Base-by-base conservation (phyloP, 2,888 invertebrate genomes). In the Theodoxus fluviatilis region DNA sequence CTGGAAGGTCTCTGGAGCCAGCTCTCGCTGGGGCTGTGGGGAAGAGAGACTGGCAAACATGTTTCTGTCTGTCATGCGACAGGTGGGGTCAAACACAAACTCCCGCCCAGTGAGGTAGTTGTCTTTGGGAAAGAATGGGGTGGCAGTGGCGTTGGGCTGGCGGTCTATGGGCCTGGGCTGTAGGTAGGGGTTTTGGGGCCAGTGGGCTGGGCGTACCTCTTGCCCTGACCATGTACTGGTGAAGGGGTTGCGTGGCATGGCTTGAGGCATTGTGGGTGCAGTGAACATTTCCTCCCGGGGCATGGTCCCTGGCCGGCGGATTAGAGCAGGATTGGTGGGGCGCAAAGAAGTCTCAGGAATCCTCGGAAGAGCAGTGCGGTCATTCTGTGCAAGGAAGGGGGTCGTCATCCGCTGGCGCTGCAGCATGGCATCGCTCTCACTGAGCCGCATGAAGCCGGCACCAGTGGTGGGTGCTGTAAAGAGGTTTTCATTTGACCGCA, bases 41-140 rank as follows among this genome's bases (percentile, higher is more conserved):
- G 79, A 72, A 12, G 79, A 75, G 35, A 83, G 73, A 55, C 77
- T 78, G 31, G 81, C 77, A 57, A 83, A 83, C 80, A 83, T 81
- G 67, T 80, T 80, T 55, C 81, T 74, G 49, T 83, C 83, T 28
- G 82, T 73, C 47, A 79, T 74, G n/a, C 79, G 73, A 25, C 79
- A 72, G 3, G 81, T 78, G 18, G 81, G 79, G 70, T 83, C 82
- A 75, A 83, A 82, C 81, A 82, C 81, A 68, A 83, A 82, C 31
- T 83, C 83, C n/a, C 82, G 74, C 3, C 75, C 76, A 15, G 81
- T 68, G 65, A 82, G 78, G 72, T 83, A 83, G 63, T 79, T 79
- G 38, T 82, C 83, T 70, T 81, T 82, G 55, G 79, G 75, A 71
- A 82, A 78, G 66, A 83, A 75, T 49, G 80, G 75, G 25, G 81